These are phyloP conservation scores for Globia sparganii DNA, from an alignment of 2,888 invertebrate genomes.

Conservation along the genomic window DNA sequence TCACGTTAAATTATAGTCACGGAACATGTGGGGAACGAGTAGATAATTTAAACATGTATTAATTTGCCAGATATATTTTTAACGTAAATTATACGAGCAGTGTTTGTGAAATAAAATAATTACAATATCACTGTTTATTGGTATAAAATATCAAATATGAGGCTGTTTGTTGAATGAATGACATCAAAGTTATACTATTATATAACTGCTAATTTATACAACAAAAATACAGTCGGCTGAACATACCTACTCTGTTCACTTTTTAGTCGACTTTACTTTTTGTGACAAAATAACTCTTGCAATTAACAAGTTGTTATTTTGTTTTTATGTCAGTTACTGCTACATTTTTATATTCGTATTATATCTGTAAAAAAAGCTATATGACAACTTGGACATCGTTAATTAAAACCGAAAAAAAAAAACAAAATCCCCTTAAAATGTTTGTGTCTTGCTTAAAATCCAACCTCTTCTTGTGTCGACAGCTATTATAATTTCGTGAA, in stretches of 20 bases:
- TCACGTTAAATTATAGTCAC: conserved; percentile 57
- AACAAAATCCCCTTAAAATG: conserved; percentile 19
- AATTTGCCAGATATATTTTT: conserved; percentile 12
- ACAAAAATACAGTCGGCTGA: background rate
- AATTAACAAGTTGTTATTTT: background rate
- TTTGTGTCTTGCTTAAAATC: conserved; percentile 33
- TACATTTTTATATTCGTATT: background rate
- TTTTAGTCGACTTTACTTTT: background rate
- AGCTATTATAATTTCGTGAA: conserved; percentile 67
- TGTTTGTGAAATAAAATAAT: background rate
- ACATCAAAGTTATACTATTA: background rate
- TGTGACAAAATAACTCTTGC: background rate
- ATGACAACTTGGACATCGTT: background rate
- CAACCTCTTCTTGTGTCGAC: conserved; percentile 52
- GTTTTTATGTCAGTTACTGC: too few species aligned
- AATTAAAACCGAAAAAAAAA: conserved; percentile 27
- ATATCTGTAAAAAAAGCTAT: background rate
- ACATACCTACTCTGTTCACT: background rate
- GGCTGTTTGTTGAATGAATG: background rate
- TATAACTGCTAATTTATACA: background rate
- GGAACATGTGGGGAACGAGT: conserved; percentile 40
- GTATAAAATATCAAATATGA: background rate
- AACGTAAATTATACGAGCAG: background rate
- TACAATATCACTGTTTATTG: background rate
- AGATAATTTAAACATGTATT: conserved; percentile 12